Evolutionary conservation across 2,113 vertebrate genomes (phyloP).

Genomic region (Lepus americanus): DNA sequence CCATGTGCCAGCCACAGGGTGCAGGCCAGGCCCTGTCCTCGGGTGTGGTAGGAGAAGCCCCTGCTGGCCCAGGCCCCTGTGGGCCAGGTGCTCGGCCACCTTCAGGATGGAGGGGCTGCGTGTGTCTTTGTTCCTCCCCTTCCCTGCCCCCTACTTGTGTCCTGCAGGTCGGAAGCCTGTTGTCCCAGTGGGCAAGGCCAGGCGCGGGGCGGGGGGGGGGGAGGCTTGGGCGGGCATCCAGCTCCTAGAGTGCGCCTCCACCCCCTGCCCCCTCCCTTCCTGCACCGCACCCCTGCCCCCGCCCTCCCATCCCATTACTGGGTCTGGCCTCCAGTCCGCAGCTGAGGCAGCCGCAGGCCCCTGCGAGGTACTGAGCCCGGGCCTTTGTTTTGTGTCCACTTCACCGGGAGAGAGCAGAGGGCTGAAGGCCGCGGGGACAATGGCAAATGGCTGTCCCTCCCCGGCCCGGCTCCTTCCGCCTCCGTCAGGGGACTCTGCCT

Average conservation of each 20-base stretch:
- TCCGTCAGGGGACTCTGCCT: conserved; percentile 14
- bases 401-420: neutral
- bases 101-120: neutral
- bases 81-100: neutral
- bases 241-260: neutral
- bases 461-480: neutral
- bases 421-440: conserved; percentile 53
- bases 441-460: conserved; percentile 1
- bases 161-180: neutral
- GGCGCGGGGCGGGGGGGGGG: too few relatives aligned
- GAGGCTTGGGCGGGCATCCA: neutral
- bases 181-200: neutral
- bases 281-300: neutral
- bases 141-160: rapidly evolving
- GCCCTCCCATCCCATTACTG: conserved; percentile 21
- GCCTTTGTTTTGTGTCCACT: conserved; percentile 70
- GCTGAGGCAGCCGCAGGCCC: neutral
- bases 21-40: neutral
- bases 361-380: neutral
- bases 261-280: neutral
- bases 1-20: rapidly evolving
- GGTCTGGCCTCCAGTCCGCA: neutral
- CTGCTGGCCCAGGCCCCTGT: too few relatives aligned
- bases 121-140: neutral
- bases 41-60: too few relatives aligned